Conservation (phyloP, 2,888 invertebrate species). For the Drosophila tripunctata region DNA sequence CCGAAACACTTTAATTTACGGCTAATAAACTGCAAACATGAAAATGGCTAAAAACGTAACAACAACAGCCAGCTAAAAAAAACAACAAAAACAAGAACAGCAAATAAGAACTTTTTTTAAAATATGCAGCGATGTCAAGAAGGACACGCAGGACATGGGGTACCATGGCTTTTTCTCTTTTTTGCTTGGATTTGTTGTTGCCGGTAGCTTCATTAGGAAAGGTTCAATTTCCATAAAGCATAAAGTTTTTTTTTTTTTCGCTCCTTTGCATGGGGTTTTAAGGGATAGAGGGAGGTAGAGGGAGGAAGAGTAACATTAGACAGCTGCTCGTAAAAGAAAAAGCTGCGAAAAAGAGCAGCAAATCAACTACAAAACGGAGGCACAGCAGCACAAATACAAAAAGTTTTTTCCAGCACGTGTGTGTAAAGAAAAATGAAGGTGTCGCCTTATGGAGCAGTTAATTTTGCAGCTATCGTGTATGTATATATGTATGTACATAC, state of each 20-base stretch:
- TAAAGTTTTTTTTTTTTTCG: constrained; percentile 49
- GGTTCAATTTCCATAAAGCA: constrained; percentile 79
- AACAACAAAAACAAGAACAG: constrained; percentile 1
- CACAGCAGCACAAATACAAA: constrained; percentile 30
- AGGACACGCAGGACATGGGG: no score
- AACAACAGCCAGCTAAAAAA: constrained; percentile 14
- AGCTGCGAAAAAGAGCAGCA: constrained; percentile 54
- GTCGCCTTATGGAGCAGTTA: constrained; percentile 64
- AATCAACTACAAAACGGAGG: constrained; percentile 62
- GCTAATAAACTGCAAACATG: constrained; percentile 70
- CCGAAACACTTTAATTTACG: constrained; percentile 65
- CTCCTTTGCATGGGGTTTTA: neutral
- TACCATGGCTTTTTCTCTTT: constrained; percentile 2
- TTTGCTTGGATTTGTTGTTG: constrained; percentile 16
- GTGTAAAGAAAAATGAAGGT: constrained; percentile 50
- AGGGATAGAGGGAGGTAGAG: no score
- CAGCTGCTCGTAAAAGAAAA: constrained; percentile 65
- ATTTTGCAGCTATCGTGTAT: constrained; percentile 46
- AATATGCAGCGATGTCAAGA: constrained; percentile 67
- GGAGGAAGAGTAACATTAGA: constrained; percentile 43
- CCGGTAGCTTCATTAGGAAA: constrained; percentile 65
- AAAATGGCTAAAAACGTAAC: constrained; percentile 27
- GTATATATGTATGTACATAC: no score
- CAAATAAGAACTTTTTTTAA: constrained; percentile 72
- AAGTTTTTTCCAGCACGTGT: constrained; percentile 53